phyloP scores from a whole-genome alignment of 1,140 invertebrate species.

The Cylas formicarius region DNA sequence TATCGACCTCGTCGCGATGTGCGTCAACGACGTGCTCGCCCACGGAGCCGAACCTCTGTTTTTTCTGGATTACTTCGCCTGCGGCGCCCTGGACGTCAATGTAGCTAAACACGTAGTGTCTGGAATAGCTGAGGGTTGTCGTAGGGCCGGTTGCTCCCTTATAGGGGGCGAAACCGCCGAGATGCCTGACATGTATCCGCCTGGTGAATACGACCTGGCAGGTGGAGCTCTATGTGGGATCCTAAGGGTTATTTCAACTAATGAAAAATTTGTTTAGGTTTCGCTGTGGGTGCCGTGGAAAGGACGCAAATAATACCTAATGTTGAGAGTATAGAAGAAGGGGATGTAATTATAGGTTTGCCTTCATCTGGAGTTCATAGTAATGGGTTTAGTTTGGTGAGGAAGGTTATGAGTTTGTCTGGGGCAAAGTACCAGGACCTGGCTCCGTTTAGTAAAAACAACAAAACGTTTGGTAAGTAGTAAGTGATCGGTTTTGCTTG shows the following conservation, averaged over 20 bases:
- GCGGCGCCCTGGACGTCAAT: conserved; percentile 72
- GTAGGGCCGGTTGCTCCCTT: conserved; percentile 76
- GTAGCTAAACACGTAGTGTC: conserved; percentile 69
- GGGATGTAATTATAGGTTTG: conserved; percentile 81
- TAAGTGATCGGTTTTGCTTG: too few relatives aligned
- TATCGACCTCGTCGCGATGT: conserved; percentile 96
- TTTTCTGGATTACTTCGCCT: conserved; percentile 95
- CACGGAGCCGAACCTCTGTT: conserved; percentile 92
- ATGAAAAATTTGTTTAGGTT: conserved; percentile 45
- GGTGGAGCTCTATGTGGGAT: conserved; percentile 37
- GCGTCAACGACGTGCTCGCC: conserved; percentile 92
- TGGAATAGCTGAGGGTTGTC: conserved; percentile 84
- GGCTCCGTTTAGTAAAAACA: conserved; percentile 67
- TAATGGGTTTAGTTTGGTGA: conserved; percentile 92
- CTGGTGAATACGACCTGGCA: conserved; percentile 87
- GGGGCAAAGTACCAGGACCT: conserved; percentile 58
- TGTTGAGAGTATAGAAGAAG: conserved; percentile 59
- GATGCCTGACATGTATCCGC: conserved; percentile 88
- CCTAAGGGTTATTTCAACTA: not conserved
- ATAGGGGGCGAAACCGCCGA: conserved; percentile 94
- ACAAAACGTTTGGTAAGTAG: conserved; percentile 54
- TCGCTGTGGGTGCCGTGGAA: conserved; percentile 88
- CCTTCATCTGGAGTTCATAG: conserved; percentile 88
- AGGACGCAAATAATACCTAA: conserved; percentile 65
- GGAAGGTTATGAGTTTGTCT: conserved; percentile 70